Evolutionary conservation across 2,113 vertebrate species (phyloP).

Genomic region (Promerops cafer): DNA sequence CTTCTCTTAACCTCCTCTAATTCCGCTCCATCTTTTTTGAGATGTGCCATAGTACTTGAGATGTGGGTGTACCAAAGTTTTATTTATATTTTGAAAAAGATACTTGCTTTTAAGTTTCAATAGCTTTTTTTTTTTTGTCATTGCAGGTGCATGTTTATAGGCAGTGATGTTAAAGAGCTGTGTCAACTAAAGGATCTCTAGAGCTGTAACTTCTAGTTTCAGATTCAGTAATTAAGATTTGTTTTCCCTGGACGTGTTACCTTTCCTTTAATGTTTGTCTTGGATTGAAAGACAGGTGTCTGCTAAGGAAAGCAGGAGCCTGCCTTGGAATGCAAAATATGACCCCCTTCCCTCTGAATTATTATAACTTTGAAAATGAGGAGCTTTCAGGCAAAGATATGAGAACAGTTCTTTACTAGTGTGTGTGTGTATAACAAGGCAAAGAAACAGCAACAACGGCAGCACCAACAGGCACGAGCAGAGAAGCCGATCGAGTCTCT

Average conservation of each 20-base stretch:
- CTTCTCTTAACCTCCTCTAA: background rate
- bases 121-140: background rate
- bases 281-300: background rate
- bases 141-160: background rate
- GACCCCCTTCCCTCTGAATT: too few relatives aligned
- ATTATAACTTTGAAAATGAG: background rate
- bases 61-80: background rate
- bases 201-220: background rate
- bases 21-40: background rate
- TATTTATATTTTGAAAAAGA: background rate
- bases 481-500: background rate
- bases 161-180: background rate
- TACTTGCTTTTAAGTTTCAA: background rate
- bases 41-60: background rate
- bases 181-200: background rate
- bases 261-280: background rate
- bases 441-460: accelerated
- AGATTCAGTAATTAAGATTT: background rate
- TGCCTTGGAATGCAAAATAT: background rate
- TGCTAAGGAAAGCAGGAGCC: background rate
- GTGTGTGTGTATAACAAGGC: too few relatives aligned
- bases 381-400: background rate
- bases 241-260: background rate
- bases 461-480: background rate
- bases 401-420: background rate